Evolutionary conservation across 2,113 vertebrate species (phyloP), one percentile per base, ranked within the genome.

Genomic region (Callipepla californica): DNA sequence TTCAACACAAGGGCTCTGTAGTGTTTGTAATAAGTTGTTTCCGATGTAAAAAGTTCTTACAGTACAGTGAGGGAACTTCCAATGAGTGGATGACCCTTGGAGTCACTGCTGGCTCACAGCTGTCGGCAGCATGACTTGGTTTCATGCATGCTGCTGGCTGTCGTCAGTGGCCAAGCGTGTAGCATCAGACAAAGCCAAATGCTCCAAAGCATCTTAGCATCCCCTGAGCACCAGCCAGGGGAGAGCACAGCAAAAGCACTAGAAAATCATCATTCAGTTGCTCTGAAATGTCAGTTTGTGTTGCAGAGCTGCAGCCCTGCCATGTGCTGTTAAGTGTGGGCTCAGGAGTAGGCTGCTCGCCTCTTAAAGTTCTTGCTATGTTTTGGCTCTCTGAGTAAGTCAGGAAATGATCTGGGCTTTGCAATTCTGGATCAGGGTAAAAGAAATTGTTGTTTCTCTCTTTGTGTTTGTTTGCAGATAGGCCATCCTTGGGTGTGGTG

Each of bases 381-480:
- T 32, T 84, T 59, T 7, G 32, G 32, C 45, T 74, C 53, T 36
- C 48, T 11, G 16, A 78, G 73, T 23, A 16, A 68, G 42, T 73
- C 40, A 45, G 51, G 15, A 90, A 65, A 53, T 8, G 10, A 87
- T 30, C 22, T 86, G 73, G 20, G 42, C 51, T 68, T 81, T 57
- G 63, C 32, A 50, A 40, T 47, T 73, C 36, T 84, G 87, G 53
- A 76, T 55, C 62, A 44, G 34, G 44, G 13, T 42, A 65, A 45
- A 89, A 75, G 26, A 22, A 74, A 80, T 80, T 44, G 19, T 47
- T 90, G 12, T 90, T 15, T 92, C 40, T 89, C 58, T 90, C 69
- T 85, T 92, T 57, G 3, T 95, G 19, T 96, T 74, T 96, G 66
- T 96, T 96, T 97, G 86, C 96, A 98, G 98, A 89, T 95, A 86